Conservation (phyloP, 2,888 invertebrate species). For the Dicycla oo region DNA sequence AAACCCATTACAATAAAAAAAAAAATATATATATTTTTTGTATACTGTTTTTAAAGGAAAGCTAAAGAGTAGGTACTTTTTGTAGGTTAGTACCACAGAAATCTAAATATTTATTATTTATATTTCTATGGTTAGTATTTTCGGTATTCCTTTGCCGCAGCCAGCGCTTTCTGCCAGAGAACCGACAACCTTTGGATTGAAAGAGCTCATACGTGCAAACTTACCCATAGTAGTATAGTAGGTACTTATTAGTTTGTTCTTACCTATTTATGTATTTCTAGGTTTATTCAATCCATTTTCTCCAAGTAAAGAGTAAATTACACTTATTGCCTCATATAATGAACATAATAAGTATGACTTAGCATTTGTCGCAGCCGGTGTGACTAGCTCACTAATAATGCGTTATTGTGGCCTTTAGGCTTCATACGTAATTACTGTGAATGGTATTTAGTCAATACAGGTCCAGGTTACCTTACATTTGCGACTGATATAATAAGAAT, state of each 20-base stretch:
- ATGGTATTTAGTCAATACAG: slow-evolving; percentile 25
- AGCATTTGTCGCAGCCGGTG: slow-evolving; percentile 6
- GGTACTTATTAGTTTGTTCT: neutral
- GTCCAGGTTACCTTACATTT: neutral
- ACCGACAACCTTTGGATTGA: neutral
- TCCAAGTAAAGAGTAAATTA: neutral
- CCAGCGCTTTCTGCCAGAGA: neutral
- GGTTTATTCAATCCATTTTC: slow-evolving; percentile 1
- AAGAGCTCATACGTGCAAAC: neutral
- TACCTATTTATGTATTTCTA: neutral
- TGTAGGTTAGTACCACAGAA: neutral
- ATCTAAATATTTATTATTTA: too few species aligned
- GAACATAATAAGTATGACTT: slow-evolving; percentile 29
- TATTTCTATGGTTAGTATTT: neutral
- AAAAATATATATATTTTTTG: too few species aligned
- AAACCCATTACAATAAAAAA: too few species aligned
- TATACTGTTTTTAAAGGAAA: too few species aligned
- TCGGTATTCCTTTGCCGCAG: neutral
- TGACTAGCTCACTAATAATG: slow-evolving; percentile 39
- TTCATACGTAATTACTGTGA: slow-evolving; percentile 21
- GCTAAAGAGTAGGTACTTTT: neutral
- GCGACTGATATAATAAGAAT: neutral
- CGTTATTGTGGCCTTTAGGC: slow-evolving; percentile 12
- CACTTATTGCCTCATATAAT: slow-evolving; percentile 1
- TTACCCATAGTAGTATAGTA: too few species aligned